Evolutionary conservation across 2,797 vertebrate species (phyloP), one percentile per base, ranked within the genome.

Genomic region (Limnodromus scolopaceus): DNA sequence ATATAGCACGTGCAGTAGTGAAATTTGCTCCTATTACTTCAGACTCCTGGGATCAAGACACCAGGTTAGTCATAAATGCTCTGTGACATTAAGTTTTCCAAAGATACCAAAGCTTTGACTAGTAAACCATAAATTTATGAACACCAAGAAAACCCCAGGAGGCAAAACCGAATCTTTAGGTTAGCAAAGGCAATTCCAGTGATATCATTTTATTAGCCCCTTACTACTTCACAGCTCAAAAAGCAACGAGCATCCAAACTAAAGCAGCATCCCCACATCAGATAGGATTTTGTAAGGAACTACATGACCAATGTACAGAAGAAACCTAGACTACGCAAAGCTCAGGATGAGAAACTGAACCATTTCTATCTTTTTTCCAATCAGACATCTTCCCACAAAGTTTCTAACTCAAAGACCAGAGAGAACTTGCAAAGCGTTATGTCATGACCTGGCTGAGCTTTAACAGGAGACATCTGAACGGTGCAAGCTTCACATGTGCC

Each of bases 1-100:
- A 93, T 84, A 77, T 36, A 92, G 48, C 55, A 93, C 1, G 4
- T 82, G 81, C 68, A 83, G 48, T 20, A 64, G 68, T 46, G 68
- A 93, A 89, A 94, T 92, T 91, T 80, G 49, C 92, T 96, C 83
- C 86, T 64, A 87, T 96, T 92, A 91, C 75, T 94, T 95, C 90
- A 95, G 81, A 71, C 88, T 77, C 88, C 34, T 91, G 88, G 93
- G 93, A 95, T 60, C 88, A 61, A 84, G 92, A 91, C 78, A 92
- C 19, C 49, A 80, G 61, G 51, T 92, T 87, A 95, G 75, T 93
- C 55, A 92, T 87, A 96, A 94, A 89, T 54, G 80, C 49, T 85
- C 71, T 90, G 71, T 85, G 92, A 93, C 88, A 93, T 83, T 70
- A 93, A 30, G 55, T 93, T 96, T 95, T 94, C 92, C 92, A 95